Conservation (phyloP, 1,140 invertebrate species). For the Aphaenogaster floridana region DNA sequence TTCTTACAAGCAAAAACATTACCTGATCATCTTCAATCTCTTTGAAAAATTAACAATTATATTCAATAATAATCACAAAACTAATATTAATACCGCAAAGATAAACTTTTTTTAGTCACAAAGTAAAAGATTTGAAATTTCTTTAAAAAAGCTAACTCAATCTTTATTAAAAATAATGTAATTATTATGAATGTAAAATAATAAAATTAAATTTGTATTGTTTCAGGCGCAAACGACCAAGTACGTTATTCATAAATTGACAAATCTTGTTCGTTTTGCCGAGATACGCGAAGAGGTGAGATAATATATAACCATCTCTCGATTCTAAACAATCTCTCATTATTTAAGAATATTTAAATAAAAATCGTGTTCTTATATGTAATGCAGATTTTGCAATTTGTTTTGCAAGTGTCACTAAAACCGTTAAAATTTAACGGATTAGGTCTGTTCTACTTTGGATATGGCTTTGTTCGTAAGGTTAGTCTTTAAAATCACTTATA, state of each 20-base stretch:
- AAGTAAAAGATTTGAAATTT: background rate
- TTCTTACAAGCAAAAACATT: background rate
- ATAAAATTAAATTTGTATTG: background rate
- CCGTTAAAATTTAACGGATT: conserved; percentile 32
- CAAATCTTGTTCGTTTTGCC: background rate
- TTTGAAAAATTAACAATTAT: background rate
- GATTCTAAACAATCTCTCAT: background rate
- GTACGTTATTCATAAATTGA: background rate
- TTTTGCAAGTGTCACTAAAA: background rate
- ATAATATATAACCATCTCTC: background rate
- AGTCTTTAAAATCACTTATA: background rate
- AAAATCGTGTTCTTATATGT: background rate
- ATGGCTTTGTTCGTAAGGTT: conserved; percentile 20
- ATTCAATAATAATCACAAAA: background rate
- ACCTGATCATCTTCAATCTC: background rate
- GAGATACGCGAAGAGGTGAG: conserved; percentile 27
- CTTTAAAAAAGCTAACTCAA: background rate
- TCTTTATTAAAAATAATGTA: background rate
- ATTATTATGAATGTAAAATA: background rate
- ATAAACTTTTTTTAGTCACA: background rate
- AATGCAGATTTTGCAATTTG: conserved; percentile 19
- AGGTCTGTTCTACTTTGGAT: conserved; percentile 24
- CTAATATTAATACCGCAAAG: background rate
- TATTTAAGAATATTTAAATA: background rate
- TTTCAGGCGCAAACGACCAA: conserved; percentile 2